Conservation (phyloP, 2,888 invertebrate species). For the Trichopoda pennipes region DNA sequence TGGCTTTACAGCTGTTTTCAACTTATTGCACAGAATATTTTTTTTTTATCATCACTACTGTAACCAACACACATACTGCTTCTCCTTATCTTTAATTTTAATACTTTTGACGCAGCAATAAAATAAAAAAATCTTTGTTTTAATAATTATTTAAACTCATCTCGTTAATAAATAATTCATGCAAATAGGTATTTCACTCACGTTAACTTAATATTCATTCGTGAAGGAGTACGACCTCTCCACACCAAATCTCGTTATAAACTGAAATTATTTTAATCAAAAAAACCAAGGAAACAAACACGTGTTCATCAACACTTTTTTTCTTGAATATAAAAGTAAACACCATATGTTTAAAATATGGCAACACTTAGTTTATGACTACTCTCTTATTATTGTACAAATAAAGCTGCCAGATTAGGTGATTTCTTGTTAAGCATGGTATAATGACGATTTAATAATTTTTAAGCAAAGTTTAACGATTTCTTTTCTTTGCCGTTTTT, state of each 20-base stretch:
- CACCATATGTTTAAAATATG: conserved; percentile 38
- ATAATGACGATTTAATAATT: too few species aligned
- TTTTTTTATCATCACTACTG: neutral
- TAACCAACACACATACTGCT: neutral
- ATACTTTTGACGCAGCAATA: neutral
- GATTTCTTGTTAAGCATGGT: too few species aligned
- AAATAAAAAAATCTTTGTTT: neutral
- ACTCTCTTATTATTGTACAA: conserved; percentile 25
- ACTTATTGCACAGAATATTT: neutral
- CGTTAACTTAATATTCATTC: conserved; percentile 16
- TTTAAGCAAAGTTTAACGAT: too few species aligned
- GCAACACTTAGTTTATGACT: conserved; percentile 40
- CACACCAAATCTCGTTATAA: conserved; percentile 49
- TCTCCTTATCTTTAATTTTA: conserved; percentile 11
- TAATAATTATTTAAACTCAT: conserved; percentile 4
- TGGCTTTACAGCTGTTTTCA: neutral
- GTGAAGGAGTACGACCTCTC: conserved; percentile 38
- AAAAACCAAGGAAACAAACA: conserved; percentile 46
- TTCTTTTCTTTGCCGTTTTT: too few species aligned
- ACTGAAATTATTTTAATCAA: conserved; percentile 38
- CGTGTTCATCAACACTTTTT: conserved; percentile 37
- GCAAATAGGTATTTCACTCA: conserved; percentile 17
- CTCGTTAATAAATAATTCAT: conserved; percentile 29
- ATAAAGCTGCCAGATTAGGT: too few species aligned
- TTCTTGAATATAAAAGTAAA: conserved; percentile 33